A percentile compares a stretch with the other conserved stretches of the same genome.
Evolutionary conservation across 2,888 invertebrate species (phyloP).

Genomic region (Ectemnius continuus): DNA sequence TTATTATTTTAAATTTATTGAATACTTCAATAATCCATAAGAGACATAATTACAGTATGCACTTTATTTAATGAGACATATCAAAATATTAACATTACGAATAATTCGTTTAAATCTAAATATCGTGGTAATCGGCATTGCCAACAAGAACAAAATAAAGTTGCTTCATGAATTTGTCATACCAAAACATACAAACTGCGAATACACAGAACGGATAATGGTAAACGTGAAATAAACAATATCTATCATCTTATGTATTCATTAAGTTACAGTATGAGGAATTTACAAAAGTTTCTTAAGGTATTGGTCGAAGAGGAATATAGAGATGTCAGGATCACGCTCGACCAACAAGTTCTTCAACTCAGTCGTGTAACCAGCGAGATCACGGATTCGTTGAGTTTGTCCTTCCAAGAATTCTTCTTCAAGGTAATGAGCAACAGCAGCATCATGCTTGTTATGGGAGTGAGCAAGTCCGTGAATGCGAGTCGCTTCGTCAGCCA

Average conservation of each 20-base stretch:
- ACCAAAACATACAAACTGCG: constrained; percentile 10
- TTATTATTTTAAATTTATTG: not conserved
- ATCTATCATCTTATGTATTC: constrained; percentile 20
- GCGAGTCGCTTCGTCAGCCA: constrained; percentile 84
- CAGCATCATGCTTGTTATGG: constrained; percentile 79
- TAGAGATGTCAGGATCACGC: constrained; percentile 82
- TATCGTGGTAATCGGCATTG: constrained; percentile 14
- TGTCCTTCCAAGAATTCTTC: constrained; percentile 87
- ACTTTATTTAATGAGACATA: constrained; percentile 38
- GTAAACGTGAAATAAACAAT: constrained; percentile 15
- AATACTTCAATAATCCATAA: constrained; percentile 4
- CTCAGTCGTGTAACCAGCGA: constrained; percentile 87
- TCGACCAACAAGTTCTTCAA: constrained; percentile 82
- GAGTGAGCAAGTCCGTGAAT: constrained; percentile 86
- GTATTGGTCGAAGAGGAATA: constrained; percentile 88
- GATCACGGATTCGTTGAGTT: constrained; percentile 82
- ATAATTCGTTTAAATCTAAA: constrained; percentile 24
- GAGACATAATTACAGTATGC: constrained; percentile 14
- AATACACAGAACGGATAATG: constrained; percentile 17
- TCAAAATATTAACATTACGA: constrained; percentile 30
- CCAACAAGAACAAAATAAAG: constrained; percentile 12
- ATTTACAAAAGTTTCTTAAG: constrained; percentile 66
- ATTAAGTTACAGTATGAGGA: constrained; percentile 19
- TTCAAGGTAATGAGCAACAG: constrained; percentile 86
- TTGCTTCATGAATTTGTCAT: not conserved